These are phyloP conservation scores for Sinhomidia bicolor DNA, from an alignment of 2,888 invertebrate species.

Conservation along the genomic window DNA sequence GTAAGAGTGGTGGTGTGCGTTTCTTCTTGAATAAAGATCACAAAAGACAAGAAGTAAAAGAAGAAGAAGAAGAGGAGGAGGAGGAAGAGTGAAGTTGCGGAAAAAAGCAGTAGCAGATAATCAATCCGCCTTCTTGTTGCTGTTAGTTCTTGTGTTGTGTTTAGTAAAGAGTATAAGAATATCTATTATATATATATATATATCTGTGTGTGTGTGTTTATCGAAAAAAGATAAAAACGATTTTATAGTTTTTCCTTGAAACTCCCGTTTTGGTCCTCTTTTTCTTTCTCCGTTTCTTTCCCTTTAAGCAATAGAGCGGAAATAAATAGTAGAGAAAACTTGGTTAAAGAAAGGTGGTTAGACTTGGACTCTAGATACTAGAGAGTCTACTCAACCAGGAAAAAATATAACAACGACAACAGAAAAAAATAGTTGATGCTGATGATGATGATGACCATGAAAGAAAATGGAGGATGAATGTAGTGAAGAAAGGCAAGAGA, in stretches of 20 bases:
- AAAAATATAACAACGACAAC: not conserved
- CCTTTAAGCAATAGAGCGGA: slow-evolving; percentile 15
- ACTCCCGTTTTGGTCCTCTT: not conserved
- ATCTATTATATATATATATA: no score
- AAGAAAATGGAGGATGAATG: not conserved
- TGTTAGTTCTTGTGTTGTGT: slow-evolving; percentile 5
- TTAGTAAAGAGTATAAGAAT: no score
- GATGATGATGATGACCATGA: not conserved
- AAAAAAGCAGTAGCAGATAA: slow-evolving; percentile 56
- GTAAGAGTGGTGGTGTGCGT: not conserved
- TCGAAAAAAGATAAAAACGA: slow-evolving; percentile 14
- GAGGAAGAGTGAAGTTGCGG: slow-evolving; percentile 32
- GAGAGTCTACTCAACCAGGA: not conserved
- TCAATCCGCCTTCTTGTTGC: slow-evolving; percentile 59
- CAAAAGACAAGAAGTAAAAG: slow-evolving; percentile 7
- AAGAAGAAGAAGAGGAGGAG: not conserved
- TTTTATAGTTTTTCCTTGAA: slow-evolving; percentile 21
- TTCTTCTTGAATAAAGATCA: slow-evolving; percentile 2
- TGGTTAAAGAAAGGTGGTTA: not conserved
- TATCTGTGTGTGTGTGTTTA: not conserved
- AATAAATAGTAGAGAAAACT: no score
- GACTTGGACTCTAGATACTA: not conserved
- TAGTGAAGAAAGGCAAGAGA: not conserved
- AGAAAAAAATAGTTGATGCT: not conserved
- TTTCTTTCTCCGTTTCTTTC: not conserved